Conservation (phyloP, 1,140 invertebrate genomes). For the Psilanteris sp. region DNA sequence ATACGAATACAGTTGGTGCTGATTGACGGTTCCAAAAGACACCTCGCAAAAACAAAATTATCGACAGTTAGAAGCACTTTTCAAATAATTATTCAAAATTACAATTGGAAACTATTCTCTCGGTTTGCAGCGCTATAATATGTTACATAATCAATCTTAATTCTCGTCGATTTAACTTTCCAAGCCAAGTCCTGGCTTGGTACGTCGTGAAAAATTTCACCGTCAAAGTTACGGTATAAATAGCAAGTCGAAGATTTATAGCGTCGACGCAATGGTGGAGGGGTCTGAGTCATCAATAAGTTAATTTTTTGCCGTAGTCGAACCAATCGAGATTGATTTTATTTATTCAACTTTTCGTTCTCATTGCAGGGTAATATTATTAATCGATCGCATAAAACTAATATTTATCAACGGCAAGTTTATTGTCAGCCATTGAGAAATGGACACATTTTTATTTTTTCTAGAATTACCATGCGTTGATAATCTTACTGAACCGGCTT, state of each 20-base stretch:
- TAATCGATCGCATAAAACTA: no score
- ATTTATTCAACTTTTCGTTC: no score
- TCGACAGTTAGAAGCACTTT: background rate
- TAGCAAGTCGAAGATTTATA: background rate
- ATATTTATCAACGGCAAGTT: no score
- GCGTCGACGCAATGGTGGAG: background rate
- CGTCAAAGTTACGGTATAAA: constrained; percentile 2
- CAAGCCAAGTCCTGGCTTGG: background rate
- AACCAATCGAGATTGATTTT: no score
- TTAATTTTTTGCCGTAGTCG: background rate
- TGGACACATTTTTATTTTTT: no score
- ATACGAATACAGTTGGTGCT: no score
- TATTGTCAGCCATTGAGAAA: no score
- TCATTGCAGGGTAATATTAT: no score
- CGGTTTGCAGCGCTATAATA: background rate
- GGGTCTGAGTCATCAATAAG: background rate
- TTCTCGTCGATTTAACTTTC: constrained; percentile 4
- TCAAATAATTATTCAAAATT: background rate
- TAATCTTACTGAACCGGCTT: no score
- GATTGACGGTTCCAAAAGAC: no score
- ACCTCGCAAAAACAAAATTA: background rate
- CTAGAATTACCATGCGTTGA: no score
- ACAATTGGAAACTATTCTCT: background rate
- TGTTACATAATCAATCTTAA: background rate
- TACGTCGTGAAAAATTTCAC: constrained; percentile 2